Conservation (phyloP, 1,140 invertebrate species). For the Scaptomyza pallida region DNA sequence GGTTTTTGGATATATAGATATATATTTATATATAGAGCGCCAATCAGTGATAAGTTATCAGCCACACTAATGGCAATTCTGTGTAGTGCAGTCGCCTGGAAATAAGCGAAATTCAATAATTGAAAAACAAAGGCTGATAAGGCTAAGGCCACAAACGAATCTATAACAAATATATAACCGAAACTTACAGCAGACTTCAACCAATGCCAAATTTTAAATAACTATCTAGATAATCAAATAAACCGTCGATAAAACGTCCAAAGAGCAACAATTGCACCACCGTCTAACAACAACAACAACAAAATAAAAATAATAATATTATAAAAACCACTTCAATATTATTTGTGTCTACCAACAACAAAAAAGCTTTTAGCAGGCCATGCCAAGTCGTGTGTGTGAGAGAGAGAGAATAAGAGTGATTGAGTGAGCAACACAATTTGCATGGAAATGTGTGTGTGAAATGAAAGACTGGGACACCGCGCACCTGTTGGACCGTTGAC, state of each 20-base stretch:
- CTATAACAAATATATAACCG: background rate
- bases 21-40: conserved; percentile 24
- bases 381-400: conserved; percentile 8
- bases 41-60: conserved; percentile 67
- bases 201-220: conserved; percentile 63
- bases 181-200: conserved; percentile 34
- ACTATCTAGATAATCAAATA: conserved; percentile 17
- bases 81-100: conserved; percentile 53
- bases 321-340: background rate
- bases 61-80: conserved; percentile 51
- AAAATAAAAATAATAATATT: conserved; percentile 15
- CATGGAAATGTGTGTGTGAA: conserved; percentile 15
- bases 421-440: conserved; percentile 18
- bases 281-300: conserved; percentile 28
- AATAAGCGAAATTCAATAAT: conserved; percentile 70
- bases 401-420: conserved; percentile 9
- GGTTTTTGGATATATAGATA: no score
- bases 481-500: conserved; percentile 71
- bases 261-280: conserved; percentile 38
- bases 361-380: conserved; percentile 46
- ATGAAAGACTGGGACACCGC: conserved; percentile 53
- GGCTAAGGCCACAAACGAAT: background rate
- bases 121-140: conserved; percentile 20
- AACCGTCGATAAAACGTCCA: conserved; percentile 58
- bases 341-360: conserved; percentile 23